These are phyloP conservation scores for Ligdia adustata DNA, from an alignment of 2,888 invertebrate genomes.

Conservation along the genomic window DNA sequence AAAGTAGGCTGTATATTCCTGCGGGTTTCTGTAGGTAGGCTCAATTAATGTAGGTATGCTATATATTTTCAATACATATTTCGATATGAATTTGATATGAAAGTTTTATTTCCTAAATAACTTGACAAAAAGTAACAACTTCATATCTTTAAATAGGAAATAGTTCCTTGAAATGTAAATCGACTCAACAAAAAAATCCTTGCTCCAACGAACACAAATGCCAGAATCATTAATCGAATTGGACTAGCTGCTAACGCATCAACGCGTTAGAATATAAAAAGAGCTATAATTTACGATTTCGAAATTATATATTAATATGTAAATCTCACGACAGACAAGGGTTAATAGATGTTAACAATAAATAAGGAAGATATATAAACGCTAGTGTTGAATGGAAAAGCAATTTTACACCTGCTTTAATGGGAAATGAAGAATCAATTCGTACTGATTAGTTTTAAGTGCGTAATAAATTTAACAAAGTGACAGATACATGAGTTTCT, in stretches of 20 bases:
- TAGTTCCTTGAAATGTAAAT: no score
- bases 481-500: conserved; percentile 52
- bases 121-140: no score
- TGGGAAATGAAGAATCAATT: conserved; percentile 55
- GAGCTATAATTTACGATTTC: conserved; percentile 40
- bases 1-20: no score
- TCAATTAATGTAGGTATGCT: no score
- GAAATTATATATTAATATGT: conserved; percentile 17
- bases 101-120: no score
- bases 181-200: conserved; percentile 13
- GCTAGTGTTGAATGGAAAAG: conserved; percentile 42
- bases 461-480: conserved; percentile 51
- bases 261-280: conserved; percentile 44
- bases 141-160: not conserved
- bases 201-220: conserved; percentile 40
- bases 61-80: no score
- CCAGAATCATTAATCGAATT: conserved; percentile 64
- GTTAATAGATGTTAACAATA: conserved; percentile 74
- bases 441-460: conserved; percentile 52
- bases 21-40: no score
- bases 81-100: no score
- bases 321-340: conserved; percentile 52
- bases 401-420: conserved; percentile 62
- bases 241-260: conserved; percentile 50
- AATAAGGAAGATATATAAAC: conserved; percentile 52